Conservation (phyloP, 2,797 vertebrate genomes). For the Paedocypris micromegethes region DNA sequence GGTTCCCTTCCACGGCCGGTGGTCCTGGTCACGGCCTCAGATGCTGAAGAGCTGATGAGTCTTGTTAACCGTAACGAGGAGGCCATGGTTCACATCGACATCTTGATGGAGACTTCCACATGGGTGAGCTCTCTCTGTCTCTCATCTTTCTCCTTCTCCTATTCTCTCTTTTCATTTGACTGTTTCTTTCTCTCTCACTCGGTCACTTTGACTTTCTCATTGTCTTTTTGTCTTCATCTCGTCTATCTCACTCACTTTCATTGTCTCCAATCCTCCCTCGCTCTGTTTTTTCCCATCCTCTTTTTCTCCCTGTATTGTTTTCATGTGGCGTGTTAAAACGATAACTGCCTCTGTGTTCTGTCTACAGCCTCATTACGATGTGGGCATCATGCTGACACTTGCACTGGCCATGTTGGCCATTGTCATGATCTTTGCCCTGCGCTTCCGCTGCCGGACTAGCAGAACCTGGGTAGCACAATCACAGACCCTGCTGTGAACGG, state of each 20-base stretch:
- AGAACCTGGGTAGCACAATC: constrained; percentile 76
- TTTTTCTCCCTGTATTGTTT: too few relatives aligned
- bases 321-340: too few relatives aligned
- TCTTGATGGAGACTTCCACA: constrained; percentile 71
- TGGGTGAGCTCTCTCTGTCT: constrained; percentile 72
- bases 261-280: too few relatives aligned
- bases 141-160: too few relatives aligned
- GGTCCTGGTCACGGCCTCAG: constrained; percentile 80
- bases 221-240: too few relatives aligned
- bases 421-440: constrained; percentile 83
- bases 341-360: constrained; percentile 8
- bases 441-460: constrained; percentile 83
- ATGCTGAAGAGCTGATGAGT: constrained; percentile 86
- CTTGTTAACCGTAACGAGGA: constrained; percentile 95
- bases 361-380: constrained; percentile 82
- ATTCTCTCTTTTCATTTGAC: background rate
- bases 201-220: too few relatives aligned
- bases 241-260: too few relatives aligned
- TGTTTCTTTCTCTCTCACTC: background rate
- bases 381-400: constrained; percentile 90
- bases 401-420: constrained; percentile 82
- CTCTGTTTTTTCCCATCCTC: too few relatives aligned
- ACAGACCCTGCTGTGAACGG: background rate
- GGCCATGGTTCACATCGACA: constrained; percentile 84
- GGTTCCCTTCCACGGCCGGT: constrained; percentile 79